Evolutionary conservation across 2,888 invertebrate genomes (phyloP), one percentile per base, ranked within the genome.

Genomic region (Pristionchus mayeri): DNA sequence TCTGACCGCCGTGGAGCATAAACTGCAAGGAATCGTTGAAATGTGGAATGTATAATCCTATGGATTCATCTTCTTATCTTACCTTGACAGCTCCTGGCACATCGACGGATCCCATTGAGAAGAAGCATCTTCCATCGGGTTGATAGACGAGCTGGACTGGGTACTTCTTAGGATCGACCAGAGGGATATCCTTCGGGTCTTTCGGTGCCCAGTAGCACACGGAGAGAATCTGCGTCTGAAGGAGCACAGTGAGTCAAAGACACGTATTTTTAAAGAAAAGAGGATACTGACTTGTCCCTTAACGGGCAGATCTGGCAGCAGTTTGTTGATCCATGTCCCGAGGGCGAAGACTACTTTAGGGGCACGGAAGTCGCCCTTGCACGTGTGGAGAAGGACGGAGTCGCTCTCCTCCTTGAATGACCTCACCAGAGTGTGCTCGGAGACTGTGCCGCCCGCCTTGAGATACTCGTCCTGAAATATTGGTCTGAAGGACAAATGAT

Each of bases 281-380:
- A 6, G 24, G 37, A 40, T 11, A 71, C 40, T 0, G 2, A 89
- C 90, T 84, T 88, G 84, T 24, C 88, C 87, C 54, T 88, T 86
- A 67, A 90, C 86, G 9, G 86, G 85, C 0, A 89, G 76, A 50
- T 87, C 85, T 3, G 88, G 89, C 11, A 91, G 40, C 11, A 92
- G 81, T 63, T 88, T 86, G 11, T 85, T 87, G 50, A 92, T 86
- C 92, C 92, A 92, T 13, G 87, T 86, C 27, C 92, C 92, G 11
- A 89, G 88, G 11, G 92, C 89, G 60, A 92, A 87, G 50, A 92
- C 67, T 21, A 37, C 82, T 37, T 82, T 82, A 2, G 34, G 30
- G 3, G 82, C 60, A 18, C 40, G 60, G 24, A 82, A 48, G 6
- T 60, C 48, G 18, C 82, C 82, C 34, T 54, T 30, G 34, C 50